Conservation (phyloP, 2,888 invertebrate species). For the Camptogramma bilineatum region DNA sequence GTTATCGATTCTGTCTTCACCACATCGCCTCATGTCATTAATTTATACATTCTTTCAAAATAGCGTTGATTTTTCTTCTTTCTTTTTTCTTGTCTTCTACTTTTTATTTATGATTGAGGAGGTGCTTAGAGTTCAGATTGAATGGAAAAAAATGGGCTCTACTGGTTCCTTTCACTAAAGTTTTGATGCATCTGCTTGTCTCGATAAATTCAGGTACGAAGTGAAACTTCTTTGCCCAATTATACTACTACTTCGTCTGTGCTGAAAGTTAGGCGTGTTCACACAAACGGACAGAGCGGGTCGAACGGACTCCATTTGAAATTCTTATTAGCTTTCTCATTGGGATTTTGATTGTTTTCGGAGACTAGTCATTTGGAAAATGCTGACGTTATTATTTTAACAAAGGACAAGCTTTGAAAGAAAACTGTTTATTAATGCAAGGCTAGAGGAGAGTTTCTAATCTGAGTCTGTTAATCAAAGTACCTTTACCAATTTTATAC, state of each 20-base stretch:
- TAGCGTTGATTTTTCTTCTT: no score
- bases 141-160: not conserved
- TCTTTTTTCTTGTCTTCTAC: no score
- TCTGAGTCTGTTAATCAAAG: not conserved
- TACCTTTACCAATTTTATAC: no score
- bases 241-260: conserved; percentile 10
- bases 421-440: conserved; percentile 25
- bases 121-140: no score
- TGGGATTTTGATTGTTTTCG: conserved; percentile 55
- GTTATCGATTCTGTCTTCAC: no score
- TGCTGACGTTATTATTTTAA: conserved; percentile 39
- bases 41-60: no score
- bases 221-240: conserved; percentile 3
- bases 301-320: conserved; percentile 53
- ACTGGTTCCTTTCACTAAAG: not conserved
- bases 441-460: conserved; percentile 6
- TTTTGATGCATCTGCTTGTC: not conserved
- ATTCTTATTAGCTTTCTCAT: conserved; percentile 59
- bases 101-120: no score
- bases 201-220: not conserved
- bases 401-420: conserved; percentile 23
- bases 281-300: conserved; percentile 46
- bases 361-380: conserved; percentile 47
- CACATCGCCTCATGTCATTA: no score
- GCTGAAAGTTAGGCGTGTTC: conserved; percentile 50